Percentiles rank a stretch among this genome's conserved stretches.
These are phyloP conservation scores for Drosophila picticornis DNA, from an alignment of 2,888 invertebrate genomes.

Conservation along the genomic window DNA sequence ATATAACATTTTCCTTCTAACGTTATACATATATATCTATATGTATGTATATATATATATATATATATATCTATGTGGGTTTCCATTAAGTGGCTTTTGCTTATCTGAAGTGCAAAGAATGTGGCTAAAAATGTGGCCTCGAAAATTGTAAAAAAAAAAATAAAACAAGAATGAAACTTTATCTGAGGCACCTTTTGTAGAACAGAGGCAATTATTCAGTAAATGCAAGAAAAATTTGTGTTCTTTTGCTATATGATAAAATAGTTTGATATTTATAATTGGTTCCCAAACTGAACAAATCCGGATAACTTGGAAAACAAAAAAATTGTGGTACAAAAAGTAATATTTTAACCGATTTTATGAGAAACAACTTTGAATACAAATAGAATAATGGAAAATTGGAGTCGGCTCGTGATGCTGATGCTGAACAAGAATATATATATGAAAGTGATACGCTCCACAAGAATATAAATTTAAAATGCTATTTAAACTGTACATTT, in stretches of 20 bases:
- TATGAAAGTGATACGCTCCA: no score
- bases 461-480: no score
- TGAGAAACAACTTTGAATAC: no score
- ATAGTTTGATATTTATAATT: no score
- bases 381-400: no score
- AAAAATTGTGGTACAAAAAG: background rate
- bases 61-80: no score
- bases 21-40: background rate
- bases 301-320: background rate
- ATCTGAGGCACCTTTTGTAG: background rate
- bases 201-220: background rate
- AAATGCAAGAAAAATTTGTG: no score
- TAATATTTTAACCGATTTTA: background rate
- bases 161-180: background rate
- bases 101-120: background rate
- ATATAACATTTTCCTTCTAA: background rate
- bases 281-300: background rate
- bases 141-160: background rate
- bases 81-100: background rate
- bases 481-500: no score
- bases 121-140: background rate
- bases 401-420: no score
- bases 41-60: no score
- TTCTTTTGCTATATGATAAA: background rate
- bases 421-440: no score